Conservation (phyloP, 2,888 invertebrate species). For the Leistus spinibarbis region DNA sequence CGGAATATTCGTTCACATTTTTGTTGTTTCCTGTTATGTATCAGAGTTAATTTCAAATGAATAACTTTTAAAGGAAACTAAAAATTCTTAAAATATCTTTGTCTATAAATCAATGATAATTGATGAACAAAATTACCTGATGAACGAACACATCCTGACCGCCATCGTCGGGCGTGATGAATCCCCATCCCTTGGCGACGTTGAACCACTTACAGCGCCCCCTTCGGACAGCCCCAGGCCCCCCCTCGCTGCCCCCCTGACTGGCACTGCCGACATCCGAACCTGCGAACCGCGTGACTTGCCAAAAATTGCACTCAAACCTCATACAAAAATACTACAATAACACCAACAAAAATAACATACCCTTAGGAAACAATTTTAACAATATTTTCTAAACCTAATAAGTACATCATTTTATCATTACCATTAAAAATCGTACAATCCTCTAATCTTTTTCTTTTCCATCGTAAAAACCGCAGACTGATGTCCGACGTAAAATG, state of each 20-base stretch:
- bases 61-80: too few relatives aligned
- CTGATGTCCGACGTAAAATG: too few relatives aligned
- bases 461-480: too few relatives aligned
- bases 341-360: not conserved
- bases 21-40: too few relatives aligned
- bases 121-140: constrained; percentile 74
- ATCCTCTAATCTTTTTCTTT: too few relatives aligned
- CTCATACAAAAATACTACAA: not conserved
- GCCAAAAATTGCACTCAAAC: not conserved
- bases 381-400: not conserved
- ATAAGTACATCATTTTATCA: too few relatives aligned
- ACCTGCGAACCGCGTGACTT: constrained; percentile 49
- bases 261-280: constrained; percentile 58
- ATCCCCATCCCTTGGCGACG: constrained; percentile 94
- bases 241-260: constrained; percentile 56
- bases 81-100: too few relatives aligned
- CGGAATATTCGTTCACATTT: too few relatives aligned
- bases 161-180: constrained; percentile 88
- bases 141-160: constrained; percentile 93
- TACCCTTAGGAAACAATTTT: not conserved
- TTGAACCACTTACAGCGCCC: constrained; percentile 96
- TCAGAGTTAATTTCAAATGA: too few relatives aligned
- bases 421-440: too few relatives aligned
- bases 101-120: not conserved
- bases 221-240: constrained; percentile 67